Evolutionary conservation across 2,888 invertebrate genomes (phyloP), one percentile per base, ranked within the genome.

Genomic region (Phaonia tiefii): DNA sequence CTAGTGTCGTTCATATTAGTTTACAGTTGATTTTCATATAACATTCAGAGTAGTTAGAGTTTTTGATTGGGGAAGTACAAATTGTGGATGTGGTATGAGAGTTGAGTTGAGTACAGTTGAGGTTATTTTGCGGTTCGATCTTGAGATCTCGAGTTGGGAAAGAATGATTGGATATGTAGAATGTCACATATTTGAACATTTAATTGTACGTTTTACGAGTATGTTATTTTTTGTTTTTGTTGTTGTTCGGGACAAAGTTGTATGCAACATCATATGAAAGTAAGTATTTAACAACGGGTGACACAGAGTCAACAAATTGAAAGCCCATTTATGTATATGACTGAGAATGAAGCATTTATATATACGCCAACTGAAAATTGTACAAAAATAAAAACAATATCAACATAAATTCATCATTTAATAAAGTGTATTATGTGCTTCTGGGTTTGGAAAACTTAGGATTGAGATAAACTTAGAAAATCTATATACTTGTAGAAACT

Each of bases 301-400:
- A 77, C 80, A 72, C 69, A 58, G 71, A 69, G 81, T 75, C 81
- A 63, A 72, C 72, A 60, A 31, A 72, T 81, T 75, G 75, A 69
- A 78, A 81, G 78, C 78, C 75, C 75, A 78, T 63, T 75, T 69
- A 49, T 60, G 63, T 39, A 10, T 67, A 63, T 63, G 63, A 63
- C 22, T 63, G 63, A 31, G 31, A 63, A 58, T 31, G 20, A 81
- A 81, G 81, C 81, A 72, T 58, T 80, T 73, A 81, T 78, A 77
- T 81, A 71, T 78, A 78, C 10, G 75, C 78, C 69, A 69, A 80
- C 63, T 11, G 42, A 67, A 75, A 67, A 31, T 31, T 8, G 8
- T 5, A 31, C 42, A 75, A 79, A 71, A 13, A 63, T 17, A 67
- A 63, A 20, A 26, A 63, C 22, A 63, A 7, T n/a, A 37, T 15